Evolutionary conservation across 2,113 vertebrate genomes (phyloP).

Genomic region (Coryphaenoides rupestris): DNA sequence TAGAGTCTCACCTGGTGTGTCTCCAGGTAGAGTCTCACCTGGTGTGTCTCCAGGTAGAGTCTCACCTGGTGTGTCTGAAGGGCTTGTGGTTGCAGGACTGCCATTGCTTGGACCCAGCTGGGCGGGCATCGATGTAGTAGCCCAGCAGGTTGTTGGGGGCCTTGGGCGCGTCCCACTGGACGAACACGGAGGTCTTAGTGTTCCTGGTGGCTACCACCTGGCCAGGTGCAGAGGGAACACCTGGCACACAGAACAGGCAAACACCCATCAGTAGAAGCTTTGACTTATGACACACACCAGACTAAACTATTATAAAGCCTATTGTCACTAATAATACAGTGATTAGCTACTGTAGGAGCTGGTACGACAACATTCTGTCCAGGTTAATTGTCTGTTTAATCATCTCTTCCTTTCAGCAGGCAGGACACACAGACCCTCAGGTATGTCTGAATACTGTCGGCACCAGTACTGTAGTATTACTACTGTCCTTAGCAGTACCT

Average conservation of each 20-base stretch:
- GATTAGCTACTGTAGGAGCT: too few species aligned
- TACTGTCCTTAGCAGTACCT: too few species aligned
- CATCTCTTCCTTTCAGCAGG: too few species aligned
- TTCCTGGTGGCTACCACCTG: conserved; percentile 83
- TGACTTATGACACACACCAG: background rate
- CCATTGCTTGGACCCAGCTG: conserved; percentile 83
- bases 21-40: background rate
- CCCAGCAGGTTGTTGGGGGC: conserved; percentile 82
- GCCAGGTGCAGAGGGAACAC: conserved; percentile 84
- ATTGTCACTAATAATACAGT: too few species aligned
- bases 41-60: background rate
- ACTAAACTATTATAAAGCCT: too few species aligned
- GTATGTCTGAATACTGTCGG: too few species aligned
- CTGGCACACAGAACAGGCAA: conserved; percentile 53
- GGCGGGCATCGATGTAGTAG: conserved; percentile 88
- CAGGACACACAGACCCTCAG: too few species aligned
- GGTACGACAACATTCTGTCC: too few species aligned
- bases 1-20: background rate
- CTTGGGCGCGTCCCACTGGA: conserved; percentile 88
- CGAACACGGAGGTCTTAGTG: conserved; percentile 89
- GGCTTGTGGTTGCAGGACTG: conserved; percentile 92
- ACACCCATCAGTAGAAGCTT: background rate
- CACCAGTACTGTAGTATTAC: too few species aligned
- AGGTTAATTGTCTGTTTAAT: too few species aligned
- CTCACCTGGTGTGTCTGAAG: conserved; percentile 85